These are phyloP conservation scores for Mesochorus sp. DNA, from an alignment of 2,888 invertebrate genomes.

Conservation along the genomic window DNA sequence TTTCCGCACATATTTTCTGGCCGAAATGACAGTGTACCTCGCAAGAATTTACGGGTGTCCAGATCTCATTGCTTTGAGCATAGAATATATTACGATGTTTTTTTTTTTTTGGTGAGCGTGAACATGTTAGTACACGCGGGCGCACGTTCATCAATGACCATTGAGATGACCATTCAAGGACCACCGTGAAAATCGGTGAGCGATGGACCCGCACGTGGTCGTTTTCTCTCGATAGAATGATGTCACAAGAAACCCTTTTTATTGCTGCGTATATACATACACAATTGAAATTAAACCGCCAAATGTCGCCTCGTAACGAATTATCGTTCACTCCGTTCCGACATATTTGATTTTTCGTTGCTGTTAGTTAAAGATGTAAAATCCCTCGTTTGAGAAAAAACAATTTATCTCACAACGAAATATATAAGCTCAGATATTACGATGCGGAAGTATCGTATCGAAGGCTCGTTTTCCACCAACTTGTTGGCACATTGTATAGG, in stretches of 20 bases:
- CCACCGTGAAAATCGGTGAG: conserved; percentile 65
- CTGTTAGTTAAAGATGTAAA: not conserved
- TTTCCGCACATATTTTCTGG: conserved; percentile 36
- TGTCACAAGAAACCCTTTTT: conserved; percentile 64
- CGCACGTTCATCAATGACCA: conserved; percentile 33
- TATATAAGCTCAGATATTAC: not conserved
- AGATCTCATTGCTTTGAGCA: not conserved
- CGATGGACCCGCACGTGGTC: conserved; percentile 73
- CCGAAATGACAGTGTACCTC: not conserved
- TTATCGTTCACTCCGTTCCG: conserved; percentile 23
- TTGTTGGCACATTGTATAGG: conserved; percentile 79
- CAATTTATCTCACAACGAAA: not conserved
- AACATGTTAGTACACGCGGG: not conserved
- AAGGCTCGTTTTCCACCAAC: conserved; percentile 77
- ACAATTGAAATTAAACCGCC: conserved; percentile 64
- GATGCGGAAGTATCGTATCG: conserved; percentile 47
- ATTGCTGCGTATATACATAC: not conserved
- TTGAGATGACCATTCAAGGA: conserved; percentile 27
- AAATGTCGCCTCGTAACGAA: conserved; percentile 68
- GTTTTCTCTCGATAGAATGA: conserved; percentile 59
- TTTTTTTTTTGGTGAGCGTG: too few species aligned
- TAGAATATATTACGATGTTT: not conserved
- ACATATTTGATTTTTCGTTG: conserved; percentile 22
- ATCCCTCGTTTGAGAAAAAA: not conserved
- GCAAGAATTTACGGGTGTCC: conserved; percentile 15